Base-by-base conservation (phyloP, 1,140 invertebrate species). In the Chelonus insularis region DNA sequence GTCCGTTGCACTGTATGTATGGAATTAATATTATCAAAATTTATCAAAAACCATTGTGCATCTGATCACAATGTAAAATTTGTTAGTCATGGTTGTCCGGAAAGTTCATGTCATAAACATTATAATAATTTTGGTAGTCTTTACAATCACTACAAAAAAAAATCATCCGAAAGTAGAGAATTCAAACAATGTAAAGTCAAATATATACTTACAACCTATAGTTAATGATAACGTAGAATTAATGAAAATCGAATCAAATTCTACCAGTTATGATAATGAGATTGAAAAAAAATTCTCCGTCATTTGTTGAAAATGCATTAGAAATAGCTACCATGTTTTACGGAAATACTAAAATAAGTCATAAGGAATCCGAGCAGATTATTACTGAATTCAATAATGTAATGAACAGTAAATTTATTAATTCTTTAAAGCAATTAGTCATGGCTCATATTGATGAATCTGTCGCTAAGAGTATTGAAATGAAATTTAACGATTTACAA, bases 341-440 rank as follows among this genome's bases (percentile, higher is more conserved):
- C 39, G 39, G 39, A 14, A 16, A 41, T 16, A 14, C 16, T 14
- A 16, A 7, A 14, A 14, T 41, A 14, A 41, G 14, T 41, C 39
- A 16, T 7, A 41, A 16, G 6, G 11, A 41, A 41, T 12, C 39
- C 2, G 12, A 21, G 41, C 18, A 21, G 5, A 23, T 41, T 9
- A 41, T 56, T 11, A 12, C 41, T 41, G 7, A 20, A 23, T 21
- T 56, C 12, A 16, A 39, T 41, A 23, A 3, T n/a, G n/a, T 56
- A n/a, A 11, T 56, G 8, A 56, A 56, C 36, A 37, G 52, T 56
- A 6, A 39, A 7, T 9, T 20, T 6, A 23, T 41, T 1, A 56
- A 56, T 23, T 23, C 52, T 41, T 12, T 56, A 23, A 56, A 56
- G 23, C 11, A 12, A n/a, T 23, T 41, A 23, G 52, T 56, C 1